A percentile compares a stretch with the other conserved stretches of the same genome.
Evolutionary conservation across 1,140 invertebrate species (phyloP).

Genomic region (Scaptomyza montana): DNA sequence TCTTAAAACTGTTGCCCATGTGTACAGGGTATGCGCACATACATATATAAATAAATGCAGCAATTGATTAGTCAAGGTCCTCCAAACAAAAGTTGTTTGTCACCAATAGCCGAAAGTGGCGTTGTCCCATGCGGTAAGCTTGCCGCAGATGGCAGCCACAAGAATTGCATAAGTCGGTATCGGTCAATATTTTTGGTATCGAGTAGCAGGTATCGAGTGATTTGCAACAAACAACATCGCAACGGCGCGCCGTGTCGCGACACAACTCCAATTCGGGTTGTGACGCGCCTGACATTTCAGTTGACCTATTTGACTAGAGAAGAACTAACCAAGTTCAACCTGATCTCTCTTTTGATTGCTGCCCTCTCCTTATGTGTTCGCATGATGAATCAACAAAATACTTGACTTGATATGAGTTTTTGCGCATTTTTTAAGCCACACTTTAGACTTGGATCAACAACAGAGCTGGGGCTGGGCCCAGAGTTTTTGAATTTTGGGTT

Average conservation of each 20-base stretch:
- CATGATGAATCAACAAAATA: constrained; percentile 29
- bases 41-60: constrained; percentile 6
- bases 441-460: constrained; percentile 18
- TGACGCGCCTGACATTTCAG: constrained; percentile 20
- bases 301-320: constrained; percentile 18
- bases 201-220: background rate
- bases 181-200: background rate
- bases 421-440: constrained; percentile 29
- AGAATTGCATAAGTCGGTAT: constrained; percentile 39
- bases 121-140: constrained; percentile 2
- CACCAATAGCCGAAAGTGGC: constrained; percentile 67
- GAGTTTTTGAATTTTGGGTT: constrained; percentile 8
- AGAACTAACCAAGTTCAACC: constrained; percentile 24
- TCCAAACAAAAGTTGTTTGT: constrained; percentile 67
- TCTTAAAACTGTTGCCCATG: background rate
- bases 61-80: constrained; percentile 44
- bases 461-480: background rate
- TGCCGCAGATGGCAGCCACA: constrained; percentile 55
- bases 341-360: background rate
- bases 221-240: background rate
- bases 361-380: background rate
- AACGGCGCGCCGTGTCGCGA: background rate
- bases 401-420: background rate
- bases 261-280: constrained; percentile 18
- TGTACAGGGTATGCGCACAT: too few relatives aligned